Evolutionary conservation across 1,140 invertebrate genomes (phyloP).

Genomic region (Lordiphosa stackelbergi): DNA sequence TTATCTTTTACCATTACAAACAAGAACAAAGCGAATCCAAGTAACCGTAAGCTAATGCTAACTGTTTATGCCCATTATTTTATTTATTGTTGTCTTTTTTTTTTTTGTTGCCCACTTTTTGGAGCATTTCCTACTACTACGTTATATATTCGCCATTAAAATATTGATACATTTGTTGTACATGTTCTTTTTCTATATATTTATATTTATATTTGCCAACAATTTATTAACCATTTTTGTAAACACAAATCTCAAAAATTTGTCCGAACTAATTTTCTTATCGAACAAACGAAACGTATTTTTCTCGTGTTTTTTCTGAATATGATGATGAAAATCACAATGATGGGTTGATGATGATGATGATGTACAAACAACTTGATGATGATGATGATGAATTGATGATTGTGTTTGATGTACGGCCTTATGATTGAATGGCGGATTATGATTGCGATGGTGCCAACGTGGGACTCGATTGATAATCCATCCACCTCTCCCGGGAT

Average conservation of each 20-base stretch:
- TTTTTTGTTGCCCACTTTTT: slow-evolving; percentile 32
- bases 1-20: background rate
- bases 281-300: slow-evolving; percentile 78
- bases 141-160: slow-evolving; percentile 39
- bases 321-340: slow-evolving; percentile 76
- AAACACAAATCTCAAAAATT: slow-evolving; percentile 71
- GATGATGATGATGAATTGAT: slow-evolving; percentile 56
- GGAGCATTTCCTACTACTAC: slow-evolving; percentile 31
- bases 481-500: slow-evolving; percentile 10
- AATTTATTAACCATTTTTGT: slow-evolving; percentile 68
- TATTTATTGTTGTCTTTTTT: slow-evolving; percentile 17
- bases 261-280: slow-evolving; percentile 78
- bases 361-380: slow-evolving; percentile 71
- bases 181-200: slow-evolving; percentile 60
- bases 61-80: background rate
- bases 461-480: slow-evolving; percentile 46
- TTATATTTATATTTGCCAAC: slow-evolving; percentile 29
- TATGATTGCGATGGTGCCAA: slow-evolving; percentile 61
- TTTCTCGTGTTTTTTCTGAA: slow-evolving; percentile 78
- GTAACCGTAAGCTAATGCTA: slow-evolving; percentile 1
- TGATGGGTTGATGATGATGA: slow-evolving; percentile 62
- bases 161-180: slow-evolving; percentile 62
- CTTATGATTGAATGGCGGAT: slow-evolving; percentile 27
- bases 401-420: slow-evolving; percentile 51
- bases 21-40: slow-evolving; percentile 7